Conservation (phyloP, 2,888 invertebrate species). For the Danaus chrysippus region DNA sequence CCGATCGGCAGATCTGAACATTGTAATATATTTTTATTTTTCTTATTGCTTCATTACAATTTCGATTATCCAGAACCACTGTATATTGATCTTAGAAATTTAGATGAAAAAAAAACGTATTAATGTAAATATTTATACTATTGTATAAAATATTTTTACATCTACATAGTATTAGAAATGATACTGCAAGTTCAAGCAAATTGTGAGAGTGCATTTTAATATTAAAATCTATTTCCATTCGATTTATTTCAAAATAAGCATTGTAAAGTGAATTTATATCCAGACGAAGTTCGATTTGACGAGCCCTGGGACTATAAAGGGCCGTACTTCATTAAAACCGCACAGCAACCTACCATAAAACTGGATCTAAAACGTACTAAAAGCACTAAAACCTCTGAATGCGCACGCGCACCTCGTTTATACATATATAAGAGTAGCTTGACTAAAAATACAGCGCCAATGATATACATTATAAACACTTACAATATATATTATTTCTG, state of each 20-base stretch:
- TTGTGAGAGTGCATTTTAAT: not conserved
- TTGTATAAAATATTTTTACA: too few species aligned
- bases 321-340: conserved; percentile 27
- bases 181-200: too few species aligned
- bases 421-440: conserved; percentile 28
- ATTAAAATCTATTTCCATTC: not conserved
- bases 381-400: conserved; percentile 16
- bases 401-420: conserved; percentile 39
- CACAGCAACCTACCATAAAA: conserved; percentile 35
- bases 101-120: too few species aligned
- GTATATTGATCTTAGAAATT: too few species aligned
- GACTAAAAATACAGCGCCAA: conserved; percentile 14
- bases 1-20: too few species aligned
- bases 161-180: too few species aligned
- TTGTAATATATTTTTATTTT: too few species aligned
- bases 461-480: conserved; percentile 19
- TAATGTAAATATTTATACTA: too few species aligned
- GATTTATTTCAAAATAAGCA: conserved; percentile 11
- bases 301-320: conserved; percentile 22
- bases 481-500: conserved; percentile 6
- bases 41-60: too few species aligned
- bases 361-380: conserved; percentile 39
- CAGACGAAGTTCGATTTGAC: conserved; percentile 18
- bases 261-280: conserved; percentile 14
- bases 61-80: too few species aligned